A percentile compares a stretch with the other conserved stretches of the same genome.
phyloP scores from a whole-genome alignment of 2,113 vertebrate species.

The Coreoperca whiteheadi region DNA sequence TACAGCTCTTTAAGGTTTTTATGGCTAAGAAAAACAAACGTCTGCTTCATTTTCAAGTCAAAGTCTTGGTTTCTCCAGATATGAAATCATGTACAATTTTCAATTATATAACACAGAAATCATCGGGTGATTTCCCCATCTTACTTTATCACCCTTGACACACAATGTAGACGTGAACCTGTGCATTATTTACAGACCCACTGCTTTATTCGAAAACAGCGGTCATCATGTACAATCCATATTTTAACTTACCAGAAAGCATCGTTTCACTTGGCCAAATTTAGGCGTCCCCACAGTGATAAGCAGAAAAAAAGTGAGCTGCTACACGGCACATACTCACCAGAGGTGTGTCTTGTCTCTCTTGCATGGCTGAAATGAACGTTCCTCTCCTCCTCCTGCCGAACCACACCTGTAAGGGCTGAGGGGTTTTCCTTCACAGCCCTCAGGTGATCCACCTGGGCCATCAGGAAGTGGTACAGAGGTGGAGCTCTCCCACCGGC shows the following conservation, averaged over 20 bases:
- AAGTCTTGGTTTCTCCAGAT: background rate
- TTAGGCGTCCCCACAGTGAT: background rate
- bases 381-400: conserved; percentile 25
- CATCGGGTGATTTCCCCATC: background rate
- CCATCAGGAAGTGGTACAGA: conserved; percentile 49
- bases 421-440: background rate
- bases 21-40: background rate
- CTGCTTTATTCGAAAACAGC: background rate
- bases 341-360: conserved; percentile 73
- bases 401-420: conserved; percentile 24
- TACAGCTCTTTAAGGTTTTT: background rate
- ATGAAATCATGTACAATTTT: background rate
- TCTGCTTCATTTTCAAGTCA: background rate
- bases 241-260: background rate
- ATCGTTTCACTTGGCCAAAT: background rate
- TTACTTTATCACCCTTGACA: background rate
- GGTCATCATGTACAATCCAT: background rate
- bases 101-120: background rate
- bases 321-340: conserved; percentile 65
- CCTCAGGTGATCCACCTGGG: conserved; percentile 45
- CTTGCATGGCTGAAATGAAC: conserved; percentile 68
- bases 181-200: background rate
- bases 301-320: background rate
- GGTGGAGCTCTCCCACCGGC: conserved; percentile 40
- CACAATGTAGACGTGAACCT: background rate